These are phyloP conservation scores for Zaprionus ghesquierei DNA, from an alignment of 1,140 invertebrate genomes.

Conservation along the genomic window DNA sequence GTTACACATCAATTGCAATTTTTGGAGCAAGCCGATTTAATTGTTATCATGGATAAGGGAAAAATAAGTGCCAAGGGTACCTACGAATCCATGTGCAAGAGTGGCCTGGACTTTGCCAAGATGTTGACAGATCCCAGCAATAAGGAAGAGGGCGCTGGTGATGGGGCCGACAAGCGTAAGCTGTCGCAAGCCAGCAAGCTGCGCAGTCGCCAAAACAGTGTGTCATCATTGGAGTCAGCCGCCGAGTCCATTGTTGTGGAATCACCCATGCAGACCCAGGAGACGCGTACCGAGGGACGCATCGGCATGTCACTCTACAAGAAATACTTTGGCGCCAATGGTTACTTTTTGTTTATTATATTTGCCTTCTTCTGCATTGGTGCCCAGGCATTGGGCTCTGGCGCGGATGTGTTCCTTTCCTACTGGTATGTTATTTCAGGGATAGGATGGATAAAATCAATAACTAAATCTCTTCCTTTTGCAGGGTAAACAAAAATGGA, in stretches of 20 bases:
- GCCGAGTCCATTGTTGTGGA: constrained; percentile 85
- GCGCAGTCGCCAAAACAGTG: constrained; percentile 82
- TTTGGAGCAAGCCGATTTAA: constrained; percentile 89
- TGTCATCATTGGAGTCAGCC: constrained; percentile 83
- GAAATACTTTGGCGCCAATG: constrained; percentile 86
- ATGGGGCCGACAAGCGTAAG: constrained; percentile 44
- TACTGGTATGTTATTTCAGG: constrained; percentile 85
- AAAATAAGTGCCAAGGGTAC: constrained; percentile 85
- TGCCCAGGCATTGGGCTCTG: constrained; percentile 86
- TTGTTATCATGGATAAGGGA: constrained; percentile 86
- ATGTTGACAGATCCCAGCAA: constrained; percentile 84
- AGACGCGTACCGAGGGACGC: constrained; percentile 84
- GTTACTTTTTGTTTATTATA: constrained; percentile 81
- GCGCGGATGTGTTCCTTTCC: constrained; percentile 87
- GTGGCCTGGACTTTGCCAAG: constrained; percentile 87
- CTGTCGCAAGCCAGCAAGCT: constrained; percentile 65
- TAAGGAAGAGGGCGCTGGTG: constrained; percentile 72
- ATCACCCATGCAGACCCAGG: constrained; percentile 83
- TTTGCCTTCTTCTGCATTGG: constrained; percentile 83
- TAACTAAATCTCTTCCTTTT: neutral
- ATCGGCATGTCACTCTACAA: constrained; percentile 85
- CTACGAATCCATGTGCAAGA: constrained; percentile 85
- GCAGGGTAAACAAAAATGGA: constrained; percentile 77
- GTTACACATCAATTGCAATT: constrained; percentile 96
- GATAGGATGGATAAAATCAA: no score